Conservation (phyloP, 1,140 invertebrate genomes). For the Teleopsis dalmanni region DNA sequence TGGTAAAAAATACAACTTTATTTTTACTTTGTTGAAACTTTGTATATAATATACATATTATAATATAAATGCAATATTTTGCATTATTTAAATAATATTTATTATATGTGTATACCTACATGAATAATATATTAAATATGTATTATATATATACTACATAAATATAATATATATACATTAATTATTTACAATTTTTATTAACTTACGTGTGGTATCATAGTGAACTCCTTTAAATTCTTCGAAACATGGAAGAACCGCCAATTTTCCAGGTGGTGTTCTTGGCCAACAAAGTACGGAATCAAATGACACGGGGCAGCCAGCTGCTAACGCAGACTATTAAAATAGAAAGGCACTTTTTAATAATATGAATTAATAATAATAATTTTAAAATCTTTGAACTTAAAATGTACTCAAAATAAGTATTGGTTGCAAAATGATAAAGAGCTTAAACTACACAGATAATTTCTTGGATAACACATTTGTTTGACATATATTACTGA, state of each 20-base stretch:
- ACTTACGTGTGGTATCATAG: conserved; percentile 64
- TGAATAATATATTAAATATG: background rate
- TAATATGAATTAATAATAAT: too few species aligned
- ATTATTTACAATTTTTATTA: background rate
- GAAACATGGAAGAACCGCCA: conserved; percentile 63
- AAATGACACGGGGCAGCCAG: conserved; percentile 52
- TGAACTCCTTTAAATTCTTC: conserved; percentile 65
- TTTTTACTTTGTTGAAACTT: background rate
- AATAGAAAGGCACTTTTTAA: too few species aligned
- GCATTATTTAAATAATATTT: background rate
- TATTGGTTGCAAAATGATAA: too few species aligned
- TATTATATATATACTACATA: background rate
- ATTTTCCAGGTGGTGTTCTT: conserved; percentile 53
- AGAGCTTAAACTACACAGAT: too few species aligned
- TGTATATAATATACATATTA: background rate
- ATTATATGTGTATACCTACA: background rate
- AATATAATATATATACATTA: background rate
- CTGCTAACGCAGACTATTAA: background rate
- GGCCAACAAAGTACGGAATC: conserved; percentile 76
- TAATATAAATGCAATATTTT: background rate
- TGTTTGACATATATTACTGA: too few species aligned
- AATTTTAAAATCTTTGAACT: too few species aligned
- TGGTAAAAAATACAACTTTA: too few species aligned
- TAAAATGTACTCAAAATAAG: too few species aligned
- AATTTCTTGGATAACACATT: too few species aligned